These are phyloP conservation scores for Melanotaenia pygmaea DNA, from an alignment of 2,797 vertebrate genomes.

Conservation along the genomic window DNA sequence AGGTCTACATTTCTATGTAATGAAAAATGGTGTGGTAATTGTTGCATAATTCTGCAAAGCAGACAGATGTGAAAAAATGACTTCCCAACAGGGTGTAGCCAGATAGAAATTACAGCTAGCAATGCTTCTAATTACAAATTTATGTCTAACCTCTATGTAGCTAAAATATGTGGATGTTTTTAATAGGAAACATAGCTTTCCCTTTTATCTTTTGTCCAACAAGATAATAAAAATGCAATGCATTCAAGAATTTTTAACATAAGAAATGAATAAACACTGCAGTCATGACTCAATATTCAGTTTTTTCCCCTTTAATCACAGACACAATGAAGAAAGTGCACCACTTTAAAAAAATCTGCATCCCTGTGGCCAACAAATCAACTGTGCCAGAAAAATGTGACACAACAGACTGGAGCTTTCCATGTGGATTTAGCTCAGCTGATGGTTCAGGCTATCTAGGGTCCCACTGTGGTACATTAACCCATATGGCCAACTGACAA, in stretches of 20 bases:
- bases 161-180: neutral
- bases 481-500: conserved; percentile 67
- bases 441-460: conserved; percentile 43
- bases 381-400: conserved; percentile 34
- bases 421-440: conserved; percentile 46
- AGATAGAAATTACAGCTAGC: neutral
- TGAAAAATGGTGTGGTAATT: neutral
- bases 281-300: no score
- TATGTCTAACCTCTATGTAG: neutral
- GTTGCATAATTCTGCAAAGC: neutral
- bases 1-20: neutral
- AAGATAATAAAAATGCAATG: neutral
- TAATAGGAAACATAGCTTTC: neutral
- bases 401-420: conserved; percentile 36
- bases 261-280: neutral
- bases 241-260: neutral
- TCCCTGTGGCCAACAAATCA: conserved; percentile 37
- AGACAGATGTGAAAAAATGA: neutral
- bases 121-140: neutral
- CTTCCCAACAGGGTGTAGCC: neutral
- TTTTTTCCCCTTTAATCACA: neutral
- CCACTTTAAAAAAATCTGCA: conserved; percentile 19
- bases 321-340: conserved; percentile 1
- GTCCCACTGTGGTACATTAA: conserved; percentile 71
- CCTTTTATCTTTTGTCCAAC: neutral